Conservation (phyloP, 2,888 invertebrate species). For the Lepidochitona cinerea region DNA sequence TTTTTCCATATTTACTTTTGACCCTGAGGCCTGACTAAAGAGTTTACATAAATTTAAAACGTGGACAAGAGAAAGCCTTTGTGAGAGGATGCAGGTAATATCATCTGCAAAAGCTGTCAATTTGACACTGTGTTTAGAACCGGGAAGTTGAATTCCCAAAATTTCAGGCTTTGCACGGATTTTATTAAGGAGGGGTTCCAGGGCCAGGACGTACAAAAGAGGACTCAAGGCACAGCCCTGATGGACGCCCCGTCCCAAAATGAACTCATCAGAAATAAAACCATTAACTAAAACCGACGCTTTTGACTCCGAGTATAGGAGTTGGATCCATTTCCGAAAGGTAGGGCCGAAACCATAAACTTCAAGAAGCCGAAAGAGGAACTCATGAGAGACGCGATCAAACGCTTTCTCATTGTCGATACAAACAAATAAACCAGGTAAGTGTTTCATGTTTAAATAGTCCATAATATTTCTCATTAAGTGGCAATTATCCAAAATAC, state of each 20-base stretch:
- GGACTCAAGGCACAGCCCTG: background rate
- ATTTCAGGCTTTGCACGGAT: background rate
- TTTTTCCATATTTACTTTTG: background rate
- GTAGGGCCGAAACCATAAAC: background rate
- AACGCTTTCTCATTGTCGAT: conserved; percentile 3
- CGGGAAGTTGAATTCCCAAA: background rate
- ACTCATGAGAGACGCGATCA: conserved; percentile 3
- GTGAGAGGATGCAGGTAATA: conserved; percentile 1
- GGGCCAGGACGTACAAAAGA: background rate
- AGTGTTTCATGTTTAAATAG: background rate
- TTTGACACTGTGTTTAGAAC: background rate
- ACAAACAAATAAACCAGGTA: background rate
- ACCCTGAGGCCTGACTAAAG: background rate
- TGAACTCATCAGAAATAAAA: background rate
- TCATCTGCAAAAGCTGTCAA: background rate
- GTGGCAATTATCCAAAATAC: background rate
- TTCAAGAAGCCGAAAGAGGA: background rate
- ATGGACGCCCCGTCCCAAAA: background rate
- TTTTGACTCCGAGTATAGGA: background rate
- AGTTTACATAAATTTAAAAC: background rate
- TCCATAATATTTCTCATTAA: background rate
- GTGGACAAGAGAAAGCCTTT: background rate
- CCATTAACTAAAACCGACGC: background rate
- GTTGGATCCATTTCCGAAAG: background rate
- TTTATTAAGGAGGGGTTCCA: background rate